Evolutionary conservation across 2,113 vertebrate genomes (phyloP).

Genomic region (Orcinus orca): DNA sequence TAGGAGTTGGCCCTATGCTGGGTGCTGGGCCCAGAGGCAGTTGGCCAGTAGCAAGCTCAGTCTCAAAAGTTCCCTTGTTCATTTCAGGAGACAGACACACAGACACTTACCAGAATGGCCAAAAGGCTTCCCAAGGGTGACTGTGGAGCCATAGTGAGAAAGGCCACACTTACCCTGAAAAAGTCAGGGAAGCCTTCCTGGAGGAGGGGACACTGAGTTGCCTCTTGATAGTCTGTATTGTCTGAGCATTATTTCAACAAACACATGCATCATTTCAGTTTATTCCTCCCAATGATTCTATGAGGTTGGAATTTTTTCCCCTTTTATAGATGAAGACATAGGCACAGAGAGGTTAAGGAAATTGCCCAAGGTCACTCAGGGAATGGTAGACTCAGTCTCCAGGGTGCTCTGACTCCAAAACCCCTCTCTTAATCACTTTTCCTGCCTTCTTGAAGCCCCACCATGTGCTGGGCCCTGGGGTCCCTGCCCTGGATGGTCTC

Average conservation of each 20-base stretch:
- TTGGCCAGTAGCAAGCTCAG: neutral
- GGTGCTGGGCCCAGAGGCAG: neutral
- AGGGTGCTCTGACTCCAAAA: neutral
- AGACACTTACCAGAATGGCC: neutral
- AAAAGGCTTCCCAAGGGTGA: neutral
- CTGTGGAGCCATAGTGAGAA: neutral
- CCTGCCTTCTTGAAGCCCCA: neutral
- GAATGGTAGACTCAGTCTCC: too few relatives aligned
- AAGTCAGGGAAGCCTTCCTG: neutral
- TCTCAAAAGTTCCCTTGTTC: neutral
- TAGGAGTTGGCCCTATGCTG: neutral
- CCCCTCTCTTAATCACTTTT: neutral
- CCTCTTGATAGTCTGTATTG: neutral
- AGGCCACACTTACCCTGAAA: neutral
- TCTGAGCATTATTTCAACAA: neutral
- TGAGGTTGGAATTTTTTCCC: neutral
- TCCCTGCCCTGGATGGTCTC: neutral
- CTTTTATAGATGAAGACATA: neutral
- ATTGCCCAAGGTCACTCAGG: neutral
- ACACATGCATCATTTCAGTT: rapidly evolving
- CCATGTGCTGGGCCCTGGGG: neutral
- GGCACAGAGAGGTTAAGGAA: neutral
- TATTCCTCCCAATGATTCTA: neutral
- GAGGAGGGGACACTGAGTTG: neutral
- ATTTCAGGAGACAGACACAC: neutral